phyloP scores from a whole-genome alignment of 2,888 invertebrate species.

The Synergus itoensis region DNA sequence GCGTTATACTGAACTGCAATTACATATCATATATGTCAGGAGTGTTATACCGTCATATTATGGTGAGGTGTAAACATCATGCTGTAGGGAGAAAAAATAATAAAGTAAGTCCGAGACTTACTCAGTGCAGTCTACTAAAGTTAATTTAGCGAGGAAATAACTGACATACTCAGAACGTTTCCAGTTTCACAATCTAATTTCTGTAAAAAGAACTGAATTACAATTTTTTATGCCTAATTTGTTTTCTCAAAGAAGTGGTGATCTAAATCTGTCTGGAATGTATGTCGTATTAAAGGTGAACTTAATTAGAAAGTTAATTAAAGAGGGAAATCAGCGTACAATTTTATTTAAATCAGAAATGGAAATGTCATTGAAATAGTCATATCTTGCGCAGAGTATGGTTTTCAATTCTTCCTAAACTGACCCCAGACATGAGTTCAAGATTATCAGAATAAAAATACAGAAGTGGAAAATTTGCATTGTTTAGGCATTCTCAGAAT shows the following conservation, averaged over 20 bases:
- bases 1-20: slow-evolving; percentile 27
- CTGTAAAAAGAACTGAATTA: not conserved
- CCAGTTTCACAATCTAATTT: slow-evolving; percentile 30
- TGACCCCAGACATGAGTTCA: too few relatives aligned
- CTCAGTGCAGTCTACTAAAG: slow-evolving; percentile 11
- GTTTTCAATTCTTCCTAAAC: too few relatives aligned
- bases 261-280: not conserved
- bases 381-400: not conserved
- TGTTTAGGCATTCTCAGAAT: not conserved
- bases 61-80: slow-evolving; percentile 20
- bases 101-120: slow-evolving; percentile 13
- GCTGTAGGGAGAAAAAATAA: not conserved
- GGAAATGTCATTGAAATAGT: not conserved
- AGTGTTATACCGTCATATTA: slow-evolving; percentile 34
- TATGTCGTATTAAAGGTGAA: slow-evolving; percentile 1
- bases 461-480: too few relatives aligned
- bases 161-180: slow-evolving; percentile 13
- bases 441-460: too few relatives aligned
- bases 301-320: slow-evolving; percentile 1
- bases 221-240: slow-evolving; percentile 6
- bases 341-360: not conserved
- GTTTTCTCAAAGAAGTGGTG: not conserved
- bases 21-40: slow-evolving; percentile 33
- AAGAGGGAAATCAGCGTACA: not conserved
- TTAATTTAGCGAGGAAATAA: slow-evolving; percentile 19